Base-by-base conservation (phyloP, 1,140 invertebrate genomes). In the Teleogryllus occipitalis region DNA sequence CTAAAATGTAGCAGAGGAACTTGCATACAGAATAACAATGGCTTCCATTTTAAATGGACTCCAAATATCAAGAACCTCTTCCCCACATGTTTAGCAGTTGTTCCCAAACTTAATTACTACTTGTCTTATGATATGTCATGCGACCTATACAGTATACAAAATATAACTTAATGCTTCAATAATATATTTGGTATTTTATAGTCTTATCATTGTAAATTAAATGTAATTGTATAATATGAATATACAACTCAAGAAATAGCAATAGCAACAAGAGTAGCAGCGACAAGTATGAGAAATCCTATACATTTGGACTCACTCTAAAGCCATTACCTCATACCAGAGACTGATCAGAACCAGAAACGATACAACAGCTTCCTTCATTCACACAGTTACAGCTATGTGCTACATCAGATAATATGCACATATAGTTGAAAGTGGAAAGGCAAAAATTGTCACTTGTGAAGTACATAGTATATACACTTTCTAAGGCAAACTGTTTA, bases 381-480 rank as follows among this genome's bases (percentile, higher is more conserved):
- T 18, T 14, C 54, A 65, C 54, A 65, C 54, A 65, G 54, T 65
- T 65, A 65, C 54, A 65, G 54, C 54, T 65, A 65, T 65, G 54
- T 65, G 54, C 54, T 65, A 65, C 54, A 65, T 65, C 18, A 65
- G 54, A 65, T 65, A 65, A 65, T 65, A 65, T 65, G 54, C 54
- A 65, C 54, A 65, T 65, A 18, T 65, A 65, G 54, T 65, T 65
- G 54, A 65, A 65, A 65, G 54, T 65, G 54, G 54, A 65, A 65
- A 65, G 54, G 54, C 54, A 65, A 65, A 65, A 65, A 10, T 65
- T 65, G 10, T 65, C 54, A 65, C 18, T 65, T 65, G 54, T 65
- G 54, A 65, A 65, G 54, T 65, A 65, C 54, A 65, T 65, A 65
- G 54, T 65, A 65, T 65, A 65, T 65, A 65, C 54, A 65, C 54